These are phyloP conservation scores for Caenorhabditis elegans DNA, from an alignment of 1,140 invertebrate genomes.

Conservation along the genomic window DNA sequence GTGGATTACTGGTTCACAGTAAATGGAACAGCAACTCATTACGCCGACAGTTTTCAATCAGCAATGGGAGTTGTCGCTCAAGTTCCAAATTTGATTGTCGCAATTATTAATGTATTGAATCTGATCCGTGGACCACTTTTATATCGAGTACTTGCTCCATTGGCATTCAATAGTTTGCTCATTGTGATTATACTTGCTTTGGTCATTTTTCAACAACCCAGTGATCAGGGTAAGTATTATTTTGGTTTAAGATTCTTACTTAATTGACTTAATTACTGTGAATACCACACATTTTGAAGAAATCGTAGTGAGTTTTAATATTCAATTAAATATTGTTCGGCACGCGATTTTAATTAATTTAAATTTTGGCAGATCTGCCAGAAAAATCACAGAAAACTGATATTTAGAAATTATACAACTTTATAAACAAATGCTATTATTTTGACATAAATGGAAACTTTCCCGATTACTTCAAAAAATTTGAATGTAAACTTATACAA, in stretches of 20 bases:
- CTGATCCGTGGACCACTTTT: slow-evolving; percentile 23
- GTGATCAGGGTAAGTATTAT: slow-evolving; percentile 11
- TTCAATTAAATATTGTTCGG: too few species aligned
- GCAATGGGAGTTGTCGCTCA: slow-evolving; percentile 39
- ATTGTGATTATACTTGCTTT: not conserved
- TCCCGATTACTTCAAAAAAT: not conserved
- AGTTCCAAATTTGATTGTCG: slow-evolving; percentile 27
- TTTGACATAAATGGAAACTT: too few species aligned
- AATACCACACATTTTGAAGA: too few species aligned
- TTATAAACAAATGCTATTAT: too few species aligned
- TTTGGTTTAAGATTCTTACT: not conserved
- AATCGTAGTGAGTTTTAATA: too few species aligned
- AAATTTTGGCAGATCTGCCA: too few species aligned
- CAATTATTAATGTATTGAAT: slow-evolving; percentile 23
- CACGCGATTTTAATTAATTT: not conserved
- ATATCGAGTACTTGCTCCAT: slow-evolving; percentile 13
- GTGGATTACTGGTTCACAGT: slow-evolving; percentile 44
- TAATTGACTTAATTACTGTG: not conserved
- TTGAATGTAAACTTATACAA: not conserved
- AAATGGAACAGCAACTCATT: slow-evolving; percentile 1
- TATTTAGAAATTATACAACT: too few species aligned
- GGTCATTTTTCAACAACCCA: slow-evolving; percentile 10
- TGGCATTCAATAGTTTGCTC: slow-evolving; percentile 29
- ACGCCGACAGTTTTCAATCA: slow-evolving; percentile 26
- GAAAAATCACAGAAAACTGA: too few species aligned